Percentiles rank a stretch among this genome's conserved stretches.
These are phyloP conservation scores for Diarsia rubi DNA, from an alignment of 2,888 invertebrate genomes.

Conservation along the genomic window DNA sequence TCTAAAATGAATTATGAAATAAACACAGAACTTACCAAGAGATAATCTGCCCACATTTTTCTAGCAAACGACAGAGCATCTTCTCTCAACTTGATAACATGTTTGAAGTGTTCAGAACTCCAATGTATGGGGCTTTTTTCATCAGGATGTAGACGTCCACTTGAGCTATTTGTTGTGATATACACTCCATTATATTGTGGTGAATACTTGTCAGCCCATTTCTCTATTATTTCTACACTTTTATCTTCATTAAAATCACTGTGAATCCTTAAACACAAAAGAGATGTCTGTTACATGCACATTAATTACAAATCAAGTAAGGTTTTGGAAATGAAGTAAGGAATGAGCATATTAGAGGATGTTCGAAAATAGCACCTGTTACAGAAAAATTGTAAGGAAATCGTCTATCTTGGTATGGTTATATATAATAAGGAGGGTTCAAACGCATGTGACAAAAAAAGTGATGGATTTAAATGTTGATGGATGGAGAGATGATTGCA, in stretches of 20 bases:
- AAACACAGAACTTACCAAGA: conserved; percentile 92
- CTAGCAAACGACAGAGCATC: conserved; percentile 93
- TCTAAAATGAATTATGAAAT: not conserved
- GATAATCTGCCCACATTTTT: conserved; percentile 96
- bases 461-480: too few species aligned
- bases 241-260: conserved; percentile 97
- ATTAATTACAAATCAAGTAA: not conserved
- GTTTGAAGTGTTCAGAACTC: conserved; percentile 94
- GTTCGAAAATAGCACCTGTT: too few species aligned
- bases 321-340: too few species aligned
- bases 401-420: too few species aligned
- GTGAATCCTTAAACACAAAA: conserved; percentile 92
- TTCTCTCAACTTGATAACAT: conserved; percentile 95
- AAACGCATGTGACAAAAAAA: too few species aligned
- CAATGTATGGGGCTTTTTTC: conserved; percentile 93
- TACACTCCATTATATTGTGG: conserved; percentile 94
- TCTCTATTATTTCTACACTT: conserved; percentile 93
- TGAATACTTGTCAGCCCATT: conserved; percentile 93
- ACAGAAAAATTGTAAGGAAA: too few species aligned
- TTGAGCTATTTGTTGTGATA: conserved; percentile 87
- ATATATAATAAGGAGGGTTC: too few species aligned
- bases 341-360: too few species aligned
- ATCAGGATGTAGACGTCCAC: conserved; percentile 84
- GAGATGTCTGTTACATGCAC: not conserved
- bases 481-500: too few species aligned